Evolutionary conservation across 2,888 invertebrate species (phyloP), one percentile per base, ranked within the genome.

Genomic region (Sarcophaga carnaria): DNA sequence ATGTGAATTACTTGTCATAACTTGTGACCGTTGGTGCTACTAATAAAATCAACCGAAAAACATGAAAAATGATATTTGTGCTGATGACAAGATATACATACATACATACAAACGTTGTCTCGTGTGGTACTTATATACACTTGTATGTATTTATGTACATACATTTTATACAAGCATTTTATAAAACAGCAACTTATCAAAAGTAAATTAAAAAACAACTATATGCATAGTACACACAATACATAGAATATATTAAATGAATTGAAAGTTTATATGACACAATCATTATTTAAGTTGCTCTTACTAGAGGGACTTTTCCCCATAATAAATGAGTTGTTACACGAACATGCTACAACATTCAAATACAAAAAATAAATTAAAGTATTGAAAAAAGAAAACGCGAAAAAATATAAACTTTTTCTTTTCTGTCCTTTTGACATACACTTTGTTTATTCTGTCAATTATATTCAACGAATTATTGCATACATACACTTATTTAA

Each of bases 181-280:
- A 10, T 37, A 37, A 37, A 37, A 37, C 37, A 37, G 37, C 2
- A 37, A 37, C 37, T 37, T 37, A 37, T 37, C 37, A 37, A 37
- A n/a, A 6, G 47, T 10, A 45, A 14, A 11, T 47, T 5, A 8
- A 59, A 22, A 25, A 25, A n/a, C n/a, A 60, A 59, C 14, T 17
- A 47, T 47, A 63, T 20, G 20, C 37, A 67, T 45, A 45, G n/a
- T n/a, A 45, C 8, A 47, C 10, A n/a, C n/a, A 10, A 47, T 8
- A 69, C 20, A 69, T 20, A 63, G 22, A 63, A 63, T 63, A 63
- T 27, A 75, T 12, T 54, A 75, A 75, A 64, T 66, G 27, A 75
- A 64, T 64, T 75, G 75, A 64, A 25, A 64, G 27, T 64, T 64
- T 64, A 64, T 64, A 75, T 75, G 75, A 75, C 75, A 75, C 49